Conservation (phyloP, 2,797 vertebrate genomes). For the Clarias fuscus region DNA sequence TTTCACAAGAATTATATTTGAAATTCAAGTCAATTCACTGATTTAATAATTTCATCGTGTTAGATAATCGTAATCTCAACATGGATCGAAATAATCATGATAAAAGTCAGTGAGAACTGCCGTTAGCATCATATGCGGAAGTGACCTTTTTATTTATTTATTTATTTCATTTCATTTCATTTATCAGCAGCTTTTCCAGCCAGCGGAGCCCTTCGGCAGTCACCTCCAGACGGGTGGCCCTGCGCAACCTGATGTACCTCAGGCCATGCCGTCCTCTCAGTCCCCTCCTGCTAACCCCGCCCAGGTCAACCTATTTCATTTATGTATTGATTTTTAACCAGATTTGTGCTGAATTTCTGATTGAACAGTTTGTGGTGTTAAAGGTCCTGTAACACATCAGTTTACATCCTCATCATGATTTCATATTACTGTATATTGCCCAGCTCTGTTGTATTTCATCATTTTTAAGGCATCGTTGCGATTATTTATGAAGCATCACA, state of each 20-base stretch:
- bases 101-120: background rate
- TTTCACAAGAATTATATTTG: no score
- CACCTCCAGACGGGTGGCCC: slow-evolving; percentile 77
- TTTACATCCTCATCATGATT: background rate
- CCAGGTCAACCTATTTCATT: slow-evolving; percentile 3
- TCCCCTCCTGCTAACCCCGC: slow-evolving; percentile 57
- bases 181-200: slow-evolving; percentile 78
- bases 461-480: background rate
- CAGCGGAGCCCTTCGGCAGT: slow-evolving; percentile 79
- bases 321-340: background rate
- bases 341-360: background rate
- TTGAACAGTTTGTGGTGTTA: background rate
- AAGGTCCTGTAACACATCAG: background rate
- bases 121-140: background rate
- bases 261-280: slow-evolving; percentile 70
- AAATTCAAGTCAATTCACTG: no score
- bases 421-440: background rate
- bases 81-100: no score
- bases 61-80: no score
- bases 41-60: no score
- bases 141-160: background rate
- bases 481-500: no score
- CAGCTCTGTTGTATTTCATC: background rate
- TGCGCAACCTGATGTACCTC: slow-evolving; percentile 88
- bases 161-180: background rate